Percentiles rank a stretch among this genome's conserved stretches.
Evolutionary conservation across 1,140 invertebrate genomes (phyloP).

Genomic region (Neodiprion virginianus): DNA sequence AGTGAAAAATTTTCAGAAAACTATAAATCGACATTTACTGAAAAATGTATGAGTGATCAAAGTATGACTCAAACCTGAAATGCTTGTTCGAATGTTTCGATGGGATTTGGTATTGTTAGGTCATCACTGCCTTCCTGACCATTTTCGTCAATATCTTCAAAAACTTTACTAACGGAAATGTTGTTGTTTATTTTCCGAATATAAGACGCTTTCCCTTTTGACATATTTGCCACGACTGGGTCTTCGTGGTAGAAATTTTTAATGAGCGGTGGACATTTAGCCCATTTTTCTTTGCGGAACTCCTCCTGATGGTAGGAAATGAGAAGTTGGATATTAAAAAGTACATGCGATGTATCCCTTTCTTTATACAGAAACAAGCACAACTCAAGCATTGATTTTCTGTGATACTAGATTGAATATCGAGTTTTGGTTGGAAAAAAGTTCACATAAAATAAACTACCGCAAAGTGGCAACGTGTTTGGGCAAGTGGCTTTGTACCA

Average conservation of each 20-base stretch:
- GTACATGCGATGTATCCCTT: constrained; percentile 24
- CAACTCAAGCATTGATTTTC: constrained; percentile 20
- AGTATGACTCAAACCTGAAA: constrained; percentile 61
- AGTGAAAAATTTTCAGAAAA: too few relatives aligned
- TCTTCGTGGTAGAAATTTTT: constrained; percentile 90
- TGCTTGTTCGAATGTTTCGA: constrained; percentile 83
- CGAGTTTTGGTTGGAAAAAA: neutral
- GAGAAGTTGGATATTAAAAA: neutral
- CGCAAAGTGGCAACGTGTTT: neutral
- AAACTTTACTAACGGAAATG: constrained; percentile 68
- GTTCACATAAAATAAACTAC: neutral
- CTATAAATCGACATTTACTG: neutral
- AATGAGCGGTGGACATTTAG: constrained; percentile 69
- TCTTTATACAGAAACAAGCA: neutral
- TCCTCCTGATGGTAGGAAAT: constrained; percentile 55
- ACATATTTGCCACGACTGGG: constrained; percentile 71
- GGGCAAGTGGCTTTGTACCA: too few relatives aligned
- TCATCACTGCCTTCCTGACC: constrained; percentile 36
- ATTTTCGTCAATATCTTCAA: constrained; percentile 54
- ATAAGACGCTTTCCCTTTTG: constrained; percentile 65
- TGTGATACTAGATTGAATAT: neutral
- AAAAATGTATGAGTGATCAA: neutral
- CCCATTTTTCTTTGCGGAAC: constrained; percentile 65
- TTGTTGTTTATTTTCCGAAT: constrained; percentile 75
- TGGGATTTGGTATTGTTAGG: constrained; percentile 78